Evolutionary conservation across 2,888 invertebrate genomes (phyloP).

Genomic region (Physocephala rufipes): DNA sequence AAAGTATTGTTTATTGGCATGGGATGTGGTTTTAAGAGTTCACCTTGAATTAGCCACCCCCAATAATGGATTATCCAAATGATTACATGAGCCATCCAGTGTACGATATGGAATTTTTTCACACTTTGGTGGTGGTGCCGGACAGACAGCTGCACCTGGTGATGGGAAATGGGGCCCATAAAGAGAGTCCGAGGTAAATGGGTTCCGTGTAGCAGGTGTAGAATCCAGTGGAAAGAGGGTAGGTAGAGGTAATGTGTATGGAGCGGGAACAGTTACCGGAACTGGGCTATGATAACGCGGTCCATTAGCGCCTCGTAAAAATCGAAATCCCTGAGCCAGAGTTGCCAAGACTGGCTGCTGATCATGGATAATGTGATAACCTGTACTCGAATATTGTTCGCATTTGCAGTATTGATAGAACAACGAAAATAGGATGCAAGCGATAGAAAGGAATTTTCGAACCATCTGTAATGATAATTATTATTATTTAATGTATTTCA

Average conservation of each 20-base stretch:
- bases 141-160: slow-evolving; percentile 54
- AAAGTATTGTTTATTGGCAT: not conserved
- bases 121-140: slow-evolving; percentile 57
- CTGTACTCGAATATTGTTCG: slow-evolving; percentile 51
- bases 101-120: slow-evolving; percentile 71
- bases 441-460: slow-evolving; percentile 35
- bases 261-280: slow-evolving; percentile 25
- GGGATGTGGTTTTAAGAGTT: not conserved
- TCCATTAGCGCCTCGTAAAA: slow-evolving; percentile 44
- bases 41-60: slow-evolving; percentile 79
- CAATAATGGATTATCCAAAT: slow-evolving; percentile 81
- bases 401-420: slow-evolving; percentile 8
- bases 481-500: not conserved
- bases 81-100: slow-evolving; percentile 95
- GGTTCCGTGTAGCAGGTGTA: slow-evolving; percentile 54
- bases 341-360: slow-evolving; percentile 44
- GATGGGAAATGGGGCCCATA: slow-evolving; percentile 54
- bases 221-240: slow-evolving; percentile 28
- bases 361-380: slow-evolving; percentile 57
- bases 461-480: slow-evolving; percentile 44
- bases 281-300: slow-evolving; percentile 42
- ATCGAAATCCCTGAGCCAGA: slow-evolving; percentile 47
- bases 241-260: slow-evolving; percentile 8
- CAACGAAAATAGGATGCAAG: slow-evolving; percentile 34
- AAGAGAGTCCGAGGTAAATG: slow-evolving; percentile 49